Evolutionary conservation across 2,888 invertebrate genomes (phyloP).

Genomic region (Pristionchus exspectatus): DNA sequence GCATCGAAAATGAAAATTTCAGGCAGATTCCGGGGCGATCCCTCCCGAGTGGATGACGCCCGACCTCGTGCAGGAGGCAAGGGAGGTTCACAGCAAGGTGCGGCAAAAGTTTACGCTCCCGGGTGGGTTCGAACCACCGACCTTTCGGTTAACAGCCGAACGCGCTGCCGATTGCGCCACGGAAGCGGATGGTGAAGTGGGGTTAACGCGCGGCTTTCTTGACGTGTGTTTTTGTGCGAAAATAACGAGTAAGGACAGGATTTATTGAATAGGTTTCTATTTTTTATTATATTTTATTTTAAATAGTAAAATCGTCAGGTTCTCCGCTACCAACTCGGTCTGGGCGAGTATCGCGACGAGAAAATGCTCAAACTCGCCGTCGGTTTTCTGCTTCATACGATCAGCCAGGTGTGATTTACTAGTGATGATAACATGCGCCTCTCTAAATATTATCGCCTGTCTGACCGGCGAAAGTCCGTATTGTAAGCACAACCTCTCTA

Average conservation of each 20-base stretch:
- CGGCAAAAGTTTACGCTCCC: conserved; percentile 21
- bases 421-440: background rate
- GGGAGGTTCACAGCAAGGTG: conserved; percentile 5
- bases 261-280: background rate
- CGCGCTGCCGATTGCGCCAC: conserved; percentile 72
- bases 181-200: conserved; percentile 56
- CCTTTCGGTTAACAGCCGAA: conserved; percentile 78
- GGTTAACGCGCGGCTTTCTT: too few relatives aligned
- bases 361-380: background rate
- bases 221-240: background rate
- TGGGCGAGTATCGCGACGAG: conserved; percentile 13
- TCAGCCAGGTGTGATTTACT: background rate
- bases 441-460: too few relatives aligned
- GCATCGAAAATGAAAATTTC: background rate
- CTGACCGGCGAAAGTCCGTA: background rate
- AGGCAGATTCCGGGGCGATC: conserved; percentile 23
- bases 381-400: background rate
- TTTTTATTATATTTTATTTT: background rate
- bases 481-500: background rate
- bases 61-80: background rate
- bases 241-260: background rate
- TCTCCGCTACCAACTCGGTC: background rate
- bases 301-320: background rate
- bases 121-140: conserved; percentile 76
- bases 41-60: conserved; percentile 21